Percentiles rank a stretch among this genome's conserved stretches.
Evolutionary conservation across 1,140 invertebrate genomes (phyloP).

Genomic region (Hyles vespertilio): DNA sequence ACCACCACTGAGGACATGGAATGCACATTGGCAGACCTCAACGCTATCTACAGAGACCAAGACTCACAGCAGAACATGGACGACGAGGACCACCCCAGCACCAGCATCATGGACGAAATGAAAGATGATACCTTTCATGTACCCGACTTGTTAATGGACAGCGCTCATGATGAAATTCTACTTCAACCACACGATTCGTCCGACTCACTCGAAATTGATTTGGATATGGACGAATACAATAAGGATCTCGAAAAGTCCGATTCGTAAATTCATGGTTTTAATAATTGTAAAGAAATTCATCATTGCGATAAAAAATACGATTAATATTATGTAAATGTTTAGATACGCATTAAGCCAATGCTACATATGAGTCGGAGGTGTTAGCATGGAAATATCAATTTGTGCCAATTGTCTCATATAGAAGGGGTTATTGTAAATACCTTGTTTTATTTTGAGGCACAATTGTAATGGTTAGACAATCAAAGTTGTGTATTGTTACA

Average conservation of each 20-base stretch:
- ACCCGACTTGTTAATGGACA: not conserved
- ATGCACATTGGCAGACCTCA: conserved; percentile 39
- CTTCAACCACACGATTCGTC: conserved; percentile 2
- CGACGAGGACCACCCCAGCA: not conserved
- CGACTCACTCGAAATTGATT: not conserved
- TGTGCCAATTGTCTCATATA: no score
- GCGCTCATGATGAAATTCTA: conserved; percentile 1
- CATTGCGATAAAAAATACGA: no score
- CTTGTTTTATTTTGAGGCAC: no score
- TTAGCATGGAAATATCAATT: no score
- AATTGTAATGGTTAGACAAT: no score
- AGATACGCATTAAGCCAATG: no score
- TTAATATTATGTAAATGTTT: no score
- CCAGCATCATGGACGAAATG: conserved; percentile 1
- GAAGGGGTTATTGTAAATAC: no score
- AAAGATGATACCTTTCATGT: not conserved
- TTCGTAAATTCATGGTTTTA: not conserved
- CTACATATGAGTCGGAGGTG: no score
- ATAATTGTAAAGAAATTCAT: no score
- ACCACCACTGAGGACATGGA: conserved; percentile 37
- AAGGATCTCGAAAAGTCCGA: not conserved
- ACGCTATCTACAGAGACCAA: conserved; percentile 42
- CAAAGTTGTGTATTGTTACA: no score
- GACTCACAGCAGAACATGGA: conserved; percentile 11
- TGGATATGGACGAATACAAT: not conserved